Evolutionary conservation across 2,888 invertebrate species (phyloP).

Genomic region (Diloba caeruleocephala): DNA sequence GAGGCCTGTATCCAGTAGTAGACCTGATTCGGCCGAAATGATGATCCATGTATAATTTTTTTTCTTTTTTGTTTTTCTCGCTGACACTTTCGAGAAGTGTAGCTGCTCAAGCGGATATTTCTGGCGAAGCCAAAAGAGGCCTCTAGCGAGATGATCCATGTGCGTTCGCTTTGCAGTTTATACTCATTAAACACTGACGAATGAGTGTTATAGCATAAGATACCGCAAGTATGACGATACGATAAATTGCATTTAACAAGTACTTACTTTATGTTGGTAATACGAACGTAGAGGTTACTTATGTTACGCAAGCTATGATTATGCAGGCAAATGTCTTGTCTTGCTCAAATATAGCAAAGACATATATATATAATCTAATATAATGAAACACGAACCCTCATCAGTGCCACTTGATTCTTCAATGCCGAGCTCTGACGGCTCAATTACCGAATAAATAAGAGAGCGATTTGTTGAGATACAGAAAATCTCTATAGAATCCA

Average conservation of each 20-base stretch:
- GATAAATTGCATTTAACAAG: conserved; percentile 22
- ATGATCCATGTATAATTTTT: too few species aligned
- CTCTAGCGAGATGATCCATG: too few species aligned
- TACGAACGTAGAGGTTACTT: conserved; percentile 21
- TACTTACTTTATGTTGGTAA: conserved; percentile 30
- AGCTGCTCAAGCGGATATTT: too few species aligned
- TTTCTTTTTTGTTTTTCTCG: too few species aligned
- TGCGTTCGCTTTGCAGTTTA: too few species aligned
- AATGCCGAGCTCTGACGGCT: conserved; percentile 60
- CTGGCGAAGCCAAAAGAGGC: too few species aligned
- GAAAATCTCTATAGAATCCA: conserved; percentile 27
- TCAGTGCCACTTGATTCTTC: conserved; percentile 59
- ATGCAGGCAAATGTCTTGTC: conserved; percentile 14
- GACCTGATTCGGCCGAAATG: too few species aligned
- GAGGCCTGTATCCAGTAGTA: too few species aligned
- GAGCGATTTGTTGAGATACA: conserved; percentile 40
- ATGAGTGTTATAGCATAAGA: conserved; percentile 12
- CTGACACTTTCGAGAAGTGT: too few species aligned
- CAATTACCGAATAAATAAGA: conserved; percentile 63
- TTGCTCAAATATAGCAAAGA: conserved; percentile 30
- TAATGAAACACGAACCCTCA: conserved; percentile 50
- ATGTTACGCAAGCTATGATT: conserved; percentile 18
- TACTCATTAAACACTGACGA: too few species aligned
- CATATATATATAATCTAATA: conserved; percentile 43
- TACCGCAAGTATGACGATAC: conserved; percentile 19